Evolutionary conservation across 2,888 invertebrate genomes (phyloP).

Genomic region (Pyrochroa serraticornis): DNA sequence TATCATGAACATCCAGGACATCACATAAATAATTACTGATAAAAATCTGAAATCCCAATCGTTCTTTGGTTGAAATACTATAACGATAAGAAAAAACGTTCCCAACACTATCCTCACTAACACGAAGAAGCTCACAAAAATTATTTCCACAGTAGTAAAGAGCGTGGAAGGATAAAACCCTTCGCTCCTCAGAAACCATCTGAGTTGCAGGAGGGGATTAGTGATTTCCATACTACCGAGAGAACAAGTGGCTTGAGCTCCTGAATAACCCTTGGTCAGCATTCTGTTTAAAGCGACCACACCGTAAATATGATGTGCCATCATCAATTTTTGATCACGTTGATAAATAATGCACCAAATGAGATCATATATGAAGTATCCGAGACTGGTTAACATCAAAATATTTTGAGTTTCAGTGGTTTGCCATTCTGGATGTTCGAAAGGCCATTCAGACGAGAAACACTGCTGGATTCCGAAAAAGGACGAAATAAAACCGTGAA

Average conservation of each 20-base stretch:
- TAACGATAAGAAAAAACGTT: conserved; percentile 58
- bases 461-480: conserved; percentile 51
- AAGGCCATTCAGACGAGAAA: conserved; percentile 48
- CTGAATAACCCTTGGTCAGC: conserved; percentile 59
- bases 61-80: conserved; percentile 57
- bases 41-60: conserved; percentile 53
- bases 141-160: conserved; percentile 60
- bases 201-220: conserved; percentile 66
- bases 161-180: conserved; percentile 59
- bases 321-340: conserved; percentile 55
- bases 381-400: conserved; percentile 64
- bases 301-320: conserved; percentile 63
- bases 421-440: conserved; percentile 46
- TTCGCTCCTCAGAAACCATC: conserved; percentile 66
- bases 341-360: conserved; percentile 63
- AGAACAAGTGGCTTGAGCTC: conserved; percentile 63
- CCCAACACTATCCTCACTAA: conserved; percentile 62
- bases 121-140: conserved; percentile 61
- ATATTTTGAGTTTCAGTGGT: conserved; percentile 46
- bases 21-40: conserved; percentile 46
- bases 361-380: conserved; percentile 68
- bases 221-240: conserved; percentile 66
- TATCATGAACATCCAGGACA: conserved; percentile 53
- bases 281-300: conserved; percentile 61
- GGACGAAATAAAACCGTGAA: conserved; percentile 48